phyloP scores from a whole-genome alignment of 2,113 vertebrate species.

The Catharus bicknelli region DNA sequence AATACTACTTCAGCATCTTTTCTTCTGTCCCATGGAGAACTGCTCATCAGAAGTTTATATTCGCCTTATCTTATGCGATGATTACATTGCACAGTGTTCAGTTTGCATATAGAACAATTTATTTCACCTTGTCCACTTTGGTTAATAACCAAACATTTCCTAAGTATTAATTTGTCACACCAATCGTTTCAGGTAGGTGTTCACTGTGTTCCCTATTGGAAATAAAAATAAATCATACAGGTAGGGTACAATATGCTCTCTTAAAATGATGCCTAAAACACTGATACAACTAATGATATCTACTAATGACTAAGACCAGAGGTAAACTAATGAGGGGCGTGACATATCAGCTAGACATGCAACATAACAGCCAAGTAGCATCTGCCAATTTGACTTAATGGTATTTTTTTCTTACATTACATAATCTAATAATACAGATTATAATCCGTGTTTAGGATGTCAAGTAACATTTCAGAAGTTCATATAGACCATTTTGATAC shows the following conservation, averaged over 20 bases:
- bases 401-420: not conserved
- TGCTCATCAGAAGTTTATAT: not conserved
- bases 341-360: slow-evolving; percentile 19
- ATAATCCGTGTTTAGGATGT: not conserved
- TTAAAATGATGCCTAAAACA: slow-evolving; percentile 27
- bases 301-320: slow-evolving; percentile 40
- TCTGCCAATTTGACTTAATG: slow-evolving; percentile 1
- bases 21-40: not conserved
- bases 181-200: not conserved
- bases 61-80: not conserved
- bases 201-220: not conserved
- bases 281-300: slow-evolving; percentile 21
- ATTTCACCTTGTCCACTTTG: not conserved
- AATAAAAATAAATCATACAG: not conserved
- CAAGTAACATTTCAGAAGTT: slow-evolving; percentile 12
- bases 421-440: not conserved
- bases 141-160: not conserved
- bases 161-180: not conserved
- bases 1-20: not conserved
- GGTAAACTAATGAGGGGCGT: slow-evolving; percentile 2
- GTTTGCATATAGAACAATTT: not conserved
- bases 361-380: not conserved
- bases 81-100: not conserved
- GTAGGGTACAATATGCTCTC: not conserved
- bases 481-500: slow-evolving; percentile 52